Conservation (phyloP, 2,797 vertebrate species). For the Avahi laniger region DNA sequence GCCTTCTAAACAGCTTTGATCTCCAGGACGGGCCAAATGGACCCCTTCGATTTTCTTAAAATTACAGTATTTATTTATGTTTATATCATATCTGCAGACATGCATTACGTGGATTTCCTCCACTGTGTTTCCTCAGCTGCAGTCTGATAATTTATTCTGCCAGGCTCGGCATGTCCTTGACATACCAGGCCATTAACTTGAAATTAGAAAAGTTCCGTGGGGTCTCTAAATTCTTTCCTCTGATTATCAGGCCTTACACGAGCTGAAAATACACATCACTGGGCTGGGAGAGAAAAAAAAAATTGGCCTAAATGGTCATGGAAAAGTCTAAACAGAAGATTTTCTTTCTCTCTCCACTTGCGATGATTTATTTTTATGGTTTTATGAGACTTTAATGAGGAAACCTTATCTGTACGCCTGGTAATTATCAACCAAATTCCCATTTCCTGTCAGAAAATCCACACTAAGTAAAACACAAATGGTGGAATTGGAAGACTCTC, state of each 20-base stretch:
- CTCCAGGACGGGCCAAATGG: slow-evolving; percentile 3
- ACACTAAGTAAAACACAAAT: slow-evolving; percentile 32
- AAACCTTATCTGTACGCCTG: slow-evolving; percentile 55
- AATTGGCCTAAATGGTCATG: slow-evolving; percentile 49
- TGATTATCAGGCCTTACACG: slow-evolving; percentile 4
- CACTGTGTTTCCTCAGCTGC: slow-evolving; percentile 69
- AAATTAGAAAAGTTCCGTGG: slow-evolving; percentile 51
- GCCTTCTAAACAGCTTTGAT: slow-evolving; percentile 33
- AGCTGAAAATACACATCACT: slow-evolving; percentile 44
- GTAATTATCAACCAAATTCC: slow-evolving; percentile 63
- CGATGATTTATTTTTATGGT: slow-evolving; percentile 44
- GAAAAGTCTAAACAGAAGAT: slow-evolving; percentile 77
- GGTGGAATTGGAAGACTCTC: not conserved
- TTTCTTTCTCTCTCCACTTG: slow-evolving; percentile 66
- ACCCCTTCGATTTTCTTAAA: not conserved
- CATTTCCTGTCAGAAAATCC: slow-evolving; percentile 61
- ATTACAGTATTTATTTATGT: slow-evolving; percentile 58
- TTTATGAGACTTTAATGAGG: slow-evolving; percentile 74
- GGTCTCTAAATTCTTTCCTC: slow-evolving; percentile 41
- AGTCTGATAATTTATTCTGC: slow-evolving; percentile 66
- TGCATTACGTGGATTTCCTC: slow-evolving; percentile 22
- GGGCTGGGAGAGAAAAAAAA: slow-evolving; percentile 36
- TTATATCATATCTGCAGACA: slow-evolving; percentile 43
- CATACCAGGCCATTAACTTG: slow-evolving; percentile 45
- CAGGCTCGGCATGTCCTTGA: slow-evolving; percentile 26